Evolutionary conservation across 1,140 invertebrate species (phyloP), one percentile per base, ranked within the genome.

Genomic region (Bombyx mandarina): DNA sequence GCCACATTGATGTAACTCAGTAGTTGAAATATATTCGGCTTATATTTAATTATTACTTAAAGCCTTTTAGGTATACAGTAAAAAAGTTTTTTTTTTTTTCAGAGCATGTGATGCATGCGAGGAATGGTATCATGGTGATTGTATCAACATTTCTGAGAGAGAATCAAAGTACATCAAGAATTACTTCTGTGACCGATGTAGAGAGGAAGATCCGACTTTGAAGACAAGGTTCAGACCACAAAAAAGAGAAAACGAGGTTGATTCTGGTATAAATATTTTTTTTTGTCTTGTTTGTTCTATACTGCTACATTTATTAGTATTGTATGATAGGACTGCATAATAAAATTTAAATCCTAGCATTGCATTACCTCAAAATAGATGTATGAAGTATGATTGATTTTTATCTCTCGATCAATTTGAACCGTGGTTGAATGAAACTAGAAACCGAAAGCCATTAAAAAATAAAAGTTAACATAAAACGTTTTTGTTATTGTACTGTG

Each of bases 51-150:
- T 35, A 35, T 35, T 35, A 2, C 1, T 35, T 35, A 35, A 35
- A 35, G 0, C 2, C 2, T 35, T 2, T 35, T 35, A 35, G 26
- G 4, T 3, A 35, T 35, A 5, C 26, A 35, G 26, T 46, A 55
- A 35, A 26, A 35, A 35, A 51, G n/a, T 18, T 9, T 12, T 48
- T 9, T 12, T 48, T 61, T 0, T 53, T 67, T 71, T 43, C 56
- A 86, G 95, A 85, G 96, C 95, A 49, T 99, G 98, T 89, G 98
- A 99, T 88, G 91, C 95, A 43, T 99, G 98, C 87, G 96, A 99
- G 84, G 97, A 99, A 89, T 99, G 98, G 98, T 99, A 98, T 77
- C 98, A 99, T 86, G 97, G 97, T 8, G 96, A 98, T 74, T 99
- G 98, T 82, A 98, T 99, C 71, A 95, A 95, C 67, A 96, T 99